phyloP scores from a whole-genome alignment of 2,113 vertebrate species.

The Thymallus thymallus region DNA sequence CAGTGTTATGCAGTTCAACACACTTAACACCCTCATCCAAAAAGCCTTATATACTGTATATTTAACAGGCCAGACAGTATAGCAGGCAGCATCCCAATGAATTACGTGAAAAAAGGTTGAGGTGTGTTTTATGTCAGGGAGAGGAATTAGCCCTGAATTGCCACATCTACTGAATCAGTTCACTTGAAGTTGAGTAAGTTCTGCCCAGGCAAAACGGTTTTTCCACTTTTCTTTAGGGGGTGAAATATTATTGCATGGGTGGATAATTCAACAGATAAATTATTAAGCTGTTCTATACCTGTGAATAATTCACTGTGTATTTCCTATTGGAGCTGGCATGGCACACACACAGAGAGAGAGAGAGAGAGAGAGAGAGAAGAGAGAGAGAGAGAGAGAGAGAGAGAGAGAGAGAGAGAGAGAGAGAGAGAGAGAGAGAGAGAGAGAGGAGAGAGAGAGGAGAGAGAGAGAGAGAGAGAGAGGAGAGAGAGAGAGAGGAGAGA shows the following conservation, averaged over 20 bases:
- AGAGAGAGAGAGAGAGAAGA: too few relatives aligned
- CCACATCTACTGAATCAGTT: conserved; percentile 6
- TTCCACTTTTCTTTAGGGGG: conserved; percentile 8
- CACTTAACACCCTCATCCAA: too few relatives aligned
- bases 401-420: too few relatives aligned
- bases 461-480: too few relatives aligned
- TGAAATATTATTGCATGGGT: conserved; percentile 26
- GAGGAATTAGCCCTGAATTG: conserved; percentile 17
- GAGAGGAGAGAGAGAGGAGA: too few relatives aligned
- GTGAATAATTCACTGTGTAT: conserved; percentile 68
- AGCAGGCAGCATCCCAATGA: not conserved
- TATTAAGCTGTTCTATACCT: conserved; percentile 42
- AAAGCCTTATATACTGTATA: too few relatives aligned
- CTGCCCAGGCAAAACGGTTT: not conserved
- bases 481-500: too few relatives aligned
- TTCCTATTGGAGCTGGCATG: conserved; percentile 21
- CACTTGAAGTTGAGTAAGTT: conserved; percentile 9
- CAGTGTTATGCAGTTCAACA: too few relatives aligned
- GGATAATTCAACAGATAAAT: conserved; percentile 61
- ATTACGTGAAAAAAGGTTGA: conserved; percentile 29
- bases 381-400: too few relatives aligned
- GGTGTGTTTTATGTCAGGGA: conserved; percentile 12
- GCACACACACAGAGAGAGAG: not conserved
- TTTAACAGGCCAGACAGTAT: not conserved
- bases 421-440: too few relatives aligned